Evolutionary conservation across 1,140 invertebrate genomes (phyloP).

Genomic region (Drosophila nasuta): DNA sequence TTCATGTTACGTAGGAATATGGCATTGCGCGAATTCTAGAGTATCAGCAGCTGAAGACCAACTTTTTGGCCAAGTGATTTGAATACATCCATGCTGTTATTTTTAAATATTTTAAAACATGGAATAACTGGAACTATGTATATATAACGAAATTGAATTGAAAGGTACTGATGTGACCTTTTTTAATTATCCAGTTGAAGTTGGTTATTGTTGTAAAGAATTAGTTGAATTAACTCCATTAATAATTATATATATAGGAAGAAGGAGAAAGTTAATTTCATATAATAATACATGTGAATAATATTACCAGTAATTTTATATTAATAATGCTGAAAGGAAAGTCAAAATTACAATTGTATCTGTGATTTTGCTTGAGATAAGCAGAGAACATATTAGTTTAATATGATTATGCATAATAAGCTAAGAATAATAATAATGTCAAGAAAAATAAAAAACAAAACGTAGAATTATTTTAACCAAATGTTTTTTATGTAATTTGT

Average conservation of each 20-base stretch:
- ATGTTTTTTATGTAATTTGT: no score
- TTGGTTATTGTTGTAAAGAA: no score
- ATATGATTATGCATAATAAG: background rate
- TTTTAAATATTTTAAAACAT: background rate
- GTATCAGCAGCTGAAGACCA: conserved; percentile 63
- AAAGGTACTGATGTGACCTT: conserved; percentile 75
- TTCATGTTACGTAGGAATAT: conserved; percentile 57
- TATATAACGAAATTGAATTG: conserved; percentile 63
- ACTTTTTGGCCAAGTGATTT: conserved; percentile 54
- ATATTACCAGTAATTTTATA: conserved; percentile 28
- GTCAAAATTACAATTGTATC: conserved; percentile 61
- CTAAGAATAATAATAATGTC: no score
- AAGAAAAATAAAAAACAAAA: no score
- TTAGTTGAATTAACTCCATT: no score
- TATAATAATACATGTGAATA: conserved; percentile 18
- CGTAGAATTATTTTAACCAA: no score
- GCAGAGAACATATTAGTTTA: conserved; percentile 43
- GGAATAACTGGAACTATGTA: background rate
- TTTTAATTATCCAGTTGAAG: conserved; percentile 4
- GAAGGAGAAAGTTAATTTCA: background rate
- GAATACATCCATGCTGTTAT: background rate
- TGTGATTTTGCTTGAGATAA: conserved; percentile 69
- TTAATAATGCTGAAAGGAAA: conserved; percentile 52
- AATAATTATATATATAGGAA: no score
- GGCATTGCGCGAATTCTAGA: conserved; percentile 70